Base-by-base conservation (phyloP, 2,113 vertebrate species). In the Forbesichthys papilliferus region DNA sequence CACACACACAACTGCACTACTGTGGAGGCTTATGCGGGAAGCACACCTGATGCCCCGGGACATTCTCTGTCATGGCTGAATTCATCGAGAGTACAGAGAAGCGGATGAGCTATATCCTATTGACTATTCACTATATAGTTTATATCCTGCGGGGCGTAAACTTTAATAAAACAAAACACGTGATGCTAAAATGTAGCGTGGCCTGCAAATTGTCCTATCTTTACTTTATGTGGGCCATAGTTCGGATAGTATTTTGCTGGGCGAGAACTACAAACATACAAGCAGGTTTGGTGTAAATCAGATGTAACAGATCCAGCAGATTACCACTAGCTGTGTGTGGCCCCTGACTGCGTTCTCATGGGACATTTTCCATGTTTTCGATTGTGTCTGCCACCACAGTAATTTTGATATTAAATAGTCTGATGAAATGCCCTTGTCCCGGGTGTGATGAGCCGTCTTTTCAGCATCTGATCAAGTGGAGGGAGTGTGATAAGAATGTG, bases 11-110 rank as follows among this genome's bases (percentile, higher is more conserved):
- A n/a, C 9, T 42, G 13, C 51, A 9, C 9, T 69, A 54, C 71
- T 64, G 60, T 58, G 56, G 53, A 9, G 47, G 60, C 20, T 67
- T 56, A 68, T 7, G 34, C 47, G 47, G 55, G 64, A 78, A 54
- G 59, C 61, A 67, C 82, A 83, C 78, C 86, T 87, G 86, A 87
- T 83, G 83, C 72, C 75, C 76, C 69, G 62, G 48, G 1, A 57
- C 68, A 33, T 69, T 79, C 75, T 51, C 48, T 3, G 0, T 71
- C 79, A 82, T 52, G 78, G 51, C 58, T 73, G 59, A 86, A 73
- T 10, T n/a, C 62, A 83, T 71, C 60, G 66, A 27, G 27, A 27
- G 27, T 27, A 67, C 75, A 49, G 58, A 13, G 62, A 81, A 71
- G 78, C 80, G 80, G 70, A 64, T 16, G n/a, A 54, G 69, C 54